Percentiles rank a stretch among this genome's conserved stretches.
Evolutionary conservation across 2,797 vertebrate genomes (phyloP).

Genomic region (Lophotriccus pileatus): DNA sequence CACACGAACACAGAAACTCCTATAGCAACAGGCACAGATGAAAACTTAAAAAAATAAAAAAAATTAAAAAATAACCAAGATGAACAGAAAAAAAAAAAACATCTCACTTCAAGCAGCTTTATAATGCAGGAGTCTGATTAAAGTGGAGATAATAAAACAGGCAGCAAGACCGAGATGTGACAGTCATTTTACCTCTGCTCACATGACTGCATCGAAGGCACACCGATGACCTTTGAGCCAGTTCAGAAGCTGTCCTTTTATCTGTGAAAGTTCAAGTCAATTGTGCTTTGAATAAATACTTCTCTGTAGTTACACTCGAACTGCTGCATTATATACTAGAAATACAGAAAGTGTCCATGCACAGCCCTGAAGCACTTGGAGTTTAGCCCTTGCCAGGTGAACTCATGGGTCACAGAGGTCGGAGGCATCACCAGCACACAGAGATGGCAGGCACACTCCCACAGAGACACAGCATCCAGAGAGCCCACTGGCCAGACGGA

Average conservation of each 20-base stretch:
- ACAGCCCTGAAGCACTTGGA: slow-evolving; percentile 52
- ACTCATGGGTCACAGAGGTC: neutral
- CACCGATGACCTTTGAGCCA: slow-evolving; percentile 34
- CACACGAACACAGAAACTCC: neutral
- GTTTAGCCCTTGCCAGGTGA: slow-evolving; percentile 48
- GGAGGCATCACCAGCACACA: slow-evolving; percentile 17
- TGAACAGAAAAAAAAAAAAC: neutral
- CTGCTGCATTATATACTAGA: slow-evolving; percentile 24
- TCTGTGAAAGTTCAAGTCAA: slow-evolving; percentile 59
- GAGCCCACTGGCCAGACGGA: neutral
- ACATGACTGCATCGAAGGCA: slow-evolving; percentile 48
- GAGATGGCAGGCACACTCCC: slow-evolving; percentile 30
- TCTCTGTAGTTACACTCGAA: slow-evolving; percentile 19
- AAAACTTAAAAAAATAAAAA: neutral
- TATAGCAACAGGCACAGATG: slow-evolving; percentile 48
- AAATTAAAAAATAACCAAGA: neutral
- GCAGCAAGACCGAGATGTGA: slow-evolving; percentile 46
- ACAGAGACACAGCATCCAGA: slow-evolving; percentile 18
- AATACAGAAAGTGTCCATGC: slow-evolving; percentile 51
- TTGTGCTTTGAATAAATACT: slow-evolving; percentile 63
- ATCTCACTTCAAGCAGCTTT: slow-evolving; percentile 42
- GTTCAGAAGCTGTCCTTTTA: slow-evolving; percentile 57
- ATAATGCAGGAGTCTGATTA: slow-evolving; percentile 50
- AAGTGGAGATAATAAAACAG: slow-evolving; percentile 42
- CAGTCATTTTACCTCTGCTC: slow-evolving; percentile 58